Conservation (phyloP, 2,797 vertebrate species). For the Semaprochilodus insignis region DNA sequence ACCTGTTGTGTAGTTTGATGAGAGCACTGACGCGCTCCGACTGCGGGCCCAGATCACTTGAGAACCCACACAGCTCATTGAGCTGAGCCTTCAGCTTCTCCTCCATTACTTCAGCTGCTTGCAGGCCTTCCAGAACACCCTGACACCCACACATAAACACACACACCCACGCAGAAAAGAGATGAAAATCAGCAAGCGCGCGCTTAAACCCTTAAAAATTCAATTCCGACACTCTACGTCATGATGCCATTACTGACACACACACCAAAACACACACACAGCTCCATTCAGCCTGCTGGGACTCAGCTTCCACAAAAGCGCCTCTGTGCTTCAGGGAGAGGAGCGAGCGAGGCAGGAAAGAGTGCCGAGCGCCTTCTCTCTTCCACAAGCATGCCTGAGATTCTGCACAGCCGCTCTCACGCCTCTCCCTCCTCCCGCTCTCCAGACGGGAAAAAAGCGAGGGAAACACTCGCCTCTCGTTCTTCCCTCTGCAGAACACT, state of each 20-base stretch:
- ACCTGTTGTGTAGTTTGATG: slow-evolving; percentile 98
- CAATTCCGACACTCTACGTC: slow-evolving; percentile 34
- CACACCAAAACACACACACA: slow-evolving; percentile 39
- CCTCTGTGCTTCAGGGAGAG: slow-evolving; percentile 76
- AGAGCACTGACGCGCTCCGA: slow-evolving; percentile 90
- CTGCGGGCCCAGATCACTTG: slow-evolving; percentile 88
- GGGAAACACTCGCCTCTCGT: background rate
- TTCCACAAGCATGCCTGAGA: slow-evolving; percentile 71
- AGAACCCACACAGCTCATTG: slow-evolving; percentile 93
- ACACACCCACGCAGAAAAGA: slow-evolving; percentile 68
- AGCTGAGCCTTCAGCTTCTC: slow-evolving; percentile 92
- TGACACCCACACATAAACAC: slow-evolving; percentile 68
- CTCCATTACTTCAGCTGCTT: slow-evolving; percentile 87
- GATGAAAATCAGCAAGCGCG: slow-evolving; percentile 59
- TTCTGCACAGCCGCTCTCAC: slow-evolving; percentile 64
- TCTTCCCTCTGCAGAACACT: slow-evolving; percentile 44
- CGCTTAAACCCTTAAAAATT: slow-evolving; percentile 33
- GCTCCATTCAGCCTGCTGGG: slow-evolving; percentile 48
- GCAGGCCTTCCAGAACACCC: slow-evolving; percentile 87
- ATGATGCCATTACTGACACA: slow-evolving; percentile 29
- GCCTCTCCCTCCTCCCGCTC: slow-evolving; percentile 54
- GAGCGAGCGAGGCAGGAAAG: slow-evolving; percentile 67
- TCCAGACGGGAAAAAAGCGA: slow-evolving; percentile 23
- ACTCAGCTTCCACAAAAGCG: slow-evolving; percentile 73
- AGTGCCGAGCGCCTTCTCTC: slow-evolving; percentile 73